Base-by-base conservation (phyloP, 2,888 invertebrate genomes). In the Neria commutata region DNA sequence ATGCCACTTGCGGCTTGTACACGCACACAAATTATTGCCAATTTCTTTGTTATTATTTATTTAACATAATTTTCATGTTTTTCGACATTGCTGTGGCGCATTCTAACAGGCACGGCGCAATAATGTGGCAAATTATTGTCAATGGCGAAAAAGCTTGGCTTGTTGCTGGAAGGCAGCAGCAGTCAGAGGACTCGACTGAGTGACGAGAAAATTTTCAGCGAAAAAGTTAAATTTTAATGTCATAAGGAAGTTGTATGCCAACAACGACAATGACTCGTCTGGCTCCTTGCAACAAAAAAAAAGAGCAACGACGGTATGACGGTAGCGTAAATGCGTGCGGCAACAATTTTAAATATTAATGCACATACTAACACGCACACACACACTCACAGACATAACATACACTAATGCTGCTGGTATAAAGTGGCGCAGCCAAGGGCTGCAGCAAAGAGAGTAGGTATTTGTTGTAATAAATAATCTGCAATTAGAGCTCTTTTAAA, bases 321-420 rank as follows among this genome's bases (percentile, higher is more conserved):
- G 50, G 34, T 34, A 50, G 29, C 19, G 34, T 29, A 42, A 14
- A 29, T 19, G 54, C 46, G 54, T 29, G 54, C 29, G 45, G 54
- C 33, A 33, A 54, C 54, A 54, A 29, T 54, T 46, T 54, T 46
- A 54, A 54, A 54, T 54, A 54, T 54, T 54, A 54, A 54, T 54
- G 24, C 52, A 23, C 16, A 21, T 23, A 33, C 33, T 49, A 17
- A 19, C 29, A n/a, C n/a, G n/a, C n/a, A n/a, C n/a, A n/a, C n/a
- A n/a, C n/a, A n/a, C n/a, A n/a, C n/a, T n/a, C n/a, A n/a, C n/a
- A n/a, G n/a, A n/a, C n/a, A n/a, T n/a, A n/a, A 17, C 25, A 33
- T 42, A 17, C 10, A 17, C 19, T 16, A 2, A 2, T 45, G 45
- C 17, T 21, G 19, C 42, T 14, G 42, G 8, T 17, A n/a, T 14